phyloP scores from a whole-genome alignment of 2,888 invertebrate genomes.

The Lochmaea capreae region DNA sequence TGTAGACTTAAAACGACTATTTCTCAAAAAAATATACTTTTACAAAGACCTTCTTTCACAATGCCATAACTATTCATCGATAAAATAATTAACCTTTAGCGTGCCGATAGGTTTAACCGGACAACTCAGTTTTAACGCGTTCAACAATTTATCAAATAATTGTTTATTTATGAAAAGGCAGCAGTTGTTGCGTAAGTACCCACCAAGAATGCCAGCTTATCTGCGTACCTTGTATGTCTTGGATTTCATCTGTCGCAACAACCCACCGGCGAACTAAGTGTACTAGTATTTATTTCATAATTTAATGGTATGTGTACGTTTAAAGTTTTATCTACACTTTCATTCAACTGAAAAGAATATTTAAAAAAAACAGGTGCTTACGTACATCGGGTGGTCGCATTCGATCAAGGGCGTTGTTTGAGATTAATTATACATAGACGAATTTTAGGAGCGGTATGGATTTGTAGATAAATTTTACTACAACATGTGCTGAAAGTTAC shows the following conservation, averaged over 20 bases:
- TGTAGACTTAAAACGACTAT: too few relatives aligned
- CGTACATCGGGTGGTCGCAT: too few relatives aligned
- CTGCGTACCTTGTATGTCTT: constrained; percentile 13
- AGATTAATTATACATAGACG: too few relatives aligned
- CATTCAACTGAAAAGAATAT: background rate
- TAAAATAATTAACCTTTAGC: too few relatives aligned
- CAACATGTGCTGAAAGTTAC: too few relatives aligned
- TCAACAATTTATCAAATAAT: constrained; percentile 8
- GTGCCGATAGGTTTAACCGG: background rate
- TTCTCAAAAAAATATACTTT: too few relatives aligned
- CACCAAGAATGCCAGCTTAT: constrained; percentile 11
- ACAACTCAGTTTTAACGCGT: background rate
- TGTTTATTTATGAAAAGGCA: constrained; percentile 8
- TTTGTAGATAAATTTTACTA: too few relatives aligned
- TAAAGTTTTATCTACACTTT: background rate
- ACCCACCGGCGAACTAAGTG: constrained; percentile 10
- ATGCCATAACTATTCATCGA: too few relatives aligned
- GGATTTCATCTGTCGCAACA: constrained; percentile 12
- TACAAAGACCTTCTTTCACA: too few relatives aligned
- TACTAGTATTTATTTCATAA: constrained; percentile 16
- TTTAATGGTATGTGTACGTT: constrained; percentile 6
- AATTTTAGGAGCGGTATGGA: too few relatives aligned
- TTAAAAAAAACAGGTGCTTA: constrained; percentile 2
- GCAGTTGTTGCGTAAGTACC: constrained; percentile 13
- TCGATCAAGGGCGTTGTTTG: too few relatives aligned